phyloP scores from a whole-genome alignment of 2,797 vertebrate genomes.

The Cynopterus sphinx region DNA sequence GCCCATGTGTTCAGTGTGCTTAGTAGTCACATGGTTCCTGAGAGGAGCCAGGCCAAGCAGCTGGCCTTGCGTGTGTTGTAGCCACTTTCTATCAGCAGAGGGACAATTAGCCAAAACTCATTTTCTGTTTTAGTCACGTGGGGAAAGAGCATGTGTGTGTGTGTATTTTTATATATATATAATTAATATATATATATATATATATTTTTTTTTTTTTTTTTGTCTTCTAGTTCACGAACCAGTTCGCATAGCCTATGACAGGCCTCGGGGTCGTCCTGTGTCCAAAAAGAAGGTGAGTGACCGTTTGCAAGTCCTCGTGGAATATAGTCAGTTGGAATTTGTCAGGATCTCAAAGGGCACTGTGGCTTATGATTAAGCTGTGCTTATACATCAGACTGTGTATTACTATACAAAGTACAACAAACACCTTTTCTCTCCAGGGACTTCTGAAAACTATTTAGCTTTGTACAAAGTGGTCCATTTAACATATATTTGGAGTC shows the following conservation, averaged over 20 bases:
- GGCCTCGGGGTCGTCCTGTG: constrained; percentile 83
- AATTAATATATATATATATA: too few species aligned
- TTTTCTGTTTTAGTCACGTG: not conserved
- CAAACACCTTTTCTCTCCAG: not conserved
- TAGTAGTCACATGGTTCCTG: not conserved
- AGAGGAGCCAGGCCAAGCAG: not conserved
- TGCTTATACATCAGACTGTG: not conserved
- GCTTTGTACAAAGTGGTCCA: not conserved
- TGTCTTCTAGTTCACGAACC: constrained; percentile 86
- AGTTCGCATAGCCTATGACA: constrained; percentile 87
- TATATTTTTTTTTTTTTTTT: constrained; percentile 65
- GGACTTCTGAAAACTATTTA: not conserved
- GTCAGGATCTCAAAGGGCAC: not conserved
- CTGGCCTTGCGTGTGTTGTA: not conserved
- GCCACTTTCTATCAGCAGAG: not conserved
- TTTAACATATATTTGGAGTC: not conserved
- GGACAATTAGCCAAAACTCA: not conserved
- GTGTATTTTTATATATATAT: too few species aligned
- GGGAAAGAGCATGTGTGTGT: not conserved
- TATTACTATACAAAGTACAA: not conserved
- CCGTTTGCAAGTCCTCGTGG: not conserved
- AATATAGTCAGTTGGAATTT: not conserved
- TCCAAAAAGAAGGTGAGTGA: constrained; percentile 87
- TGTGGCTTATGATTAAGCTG: not conserved
- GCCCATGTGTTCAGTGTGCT: rapidly evolving